phyloP scores from a whole-genome alignment of 2,797 vertebrate species.

The Enteromius mattozi region DNA sequence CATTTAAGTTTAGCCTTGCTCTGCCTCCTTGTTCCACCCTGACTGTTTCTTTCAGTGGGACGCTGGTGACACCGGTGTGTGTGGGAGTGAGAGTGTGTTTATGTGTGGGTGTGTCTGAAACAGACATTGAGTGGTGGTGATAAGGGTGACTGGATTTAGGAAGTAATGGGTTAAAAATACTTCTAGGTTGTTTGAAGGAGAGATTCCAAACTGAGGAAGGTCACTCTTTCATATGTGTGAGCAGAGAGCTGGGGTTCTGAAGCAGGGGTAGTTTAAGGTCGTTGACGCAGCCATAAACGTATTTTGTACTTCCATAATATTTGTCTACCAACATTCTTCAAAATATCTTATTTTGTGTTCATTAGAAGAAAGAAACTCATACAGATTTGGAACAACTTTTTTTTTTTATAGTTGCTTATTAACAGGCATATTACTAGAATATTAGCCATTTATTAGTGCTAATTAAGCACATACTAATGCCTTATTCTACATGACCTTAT shows the following conservation, averaged over 20 bases:
- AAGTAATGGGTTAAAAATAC: constrained; percentile 73
- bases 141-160: constrained; percentile 66
- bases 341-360: background rate
- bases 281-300: background rate
- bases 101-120: constrained; percentile 46
- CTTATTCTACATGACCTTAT: too few relatives aligned
- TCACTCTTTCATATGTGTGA: constrained; percentile 59
- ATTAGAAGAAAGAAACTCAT: background rate
- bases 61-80: constrained; percentile 41
- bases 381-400: background rate
- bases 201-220: constrained; percentile 64
- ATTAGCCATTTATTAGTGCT: too few relatives aligned
- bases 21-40: constrained; percentile 51
- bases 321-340: background rate
- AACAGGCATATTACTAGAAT: too few relatives aligned
- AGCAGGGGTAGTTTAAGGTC: background rate
- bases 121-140: constrained; percentile 51
- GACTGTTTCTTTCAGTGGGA: constrained; percentile 48
- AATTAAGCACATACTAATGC: too few relatives aligned
- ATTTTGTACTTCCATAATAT: background rate
- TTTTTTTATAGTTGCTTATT: too few relatives aligned
- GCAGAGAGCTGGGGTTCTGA: background rate
- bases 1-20: constrained; percentile 59
- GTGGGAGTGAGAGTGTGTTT: constrained; percentile 39
- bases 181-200: constrained; percentile 72